These are phyloP conservation scores for Copsychus sechellarum DNA, from an alignment of 2,113 vertebrate genomes.

Conservation along the genomic window DNA sequence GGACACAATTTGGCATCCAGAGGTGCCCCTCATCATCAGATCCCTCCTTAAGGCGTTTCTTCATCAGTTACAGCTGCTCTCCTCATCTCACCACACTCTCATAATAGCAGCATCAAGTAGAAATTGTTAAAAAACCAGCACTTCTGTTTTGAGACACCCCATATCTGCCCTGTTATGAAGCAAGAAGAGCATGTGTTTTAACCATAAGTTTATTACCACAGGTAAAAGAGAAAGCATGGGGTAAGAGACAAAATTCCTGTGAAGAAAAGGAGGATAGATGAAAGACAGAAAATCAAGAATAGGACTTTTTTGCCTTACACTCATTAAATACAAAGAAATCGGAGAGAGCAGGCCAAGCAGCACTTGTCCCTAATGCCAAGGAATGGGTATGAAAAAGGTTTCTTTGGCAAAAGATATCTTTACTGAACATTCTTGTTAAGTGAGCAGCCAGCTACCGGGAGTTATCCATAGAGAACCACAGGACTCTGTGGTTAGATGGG, in stretches of 20 bases:
- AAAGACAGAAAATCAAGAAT: neutral
- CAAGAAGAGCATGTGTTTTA: neutral
- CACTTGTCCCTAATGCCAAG: neutral
- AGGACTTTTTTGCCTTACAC: neutral
- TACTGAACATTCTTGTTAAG: neutral
- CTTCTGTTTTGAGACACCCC: neutral
- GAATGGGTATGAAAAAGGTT: neutral
- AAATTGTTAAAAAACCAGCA: neutral
- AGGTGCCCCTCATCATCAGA: neutral
- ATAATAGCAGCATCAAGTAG: neutral
- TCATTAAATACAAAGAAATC: neutral
- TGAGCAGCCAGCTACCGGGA: neutral
- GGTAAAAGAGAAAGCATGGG: neutral
- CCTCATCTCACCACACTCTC: neutral
- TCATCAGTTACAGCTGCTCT: neutral
- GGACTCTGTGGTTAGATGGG: neutral
- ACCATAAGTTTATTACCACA: neutral
- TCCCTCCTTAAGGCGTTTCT: neutral
- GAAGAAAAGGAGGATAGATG: neutral
- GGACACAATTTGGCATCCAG: neutral
- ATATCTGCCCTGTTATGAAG: neutral
- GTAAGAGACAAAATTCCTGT: neutral
- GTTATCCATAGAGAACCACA: neutral
- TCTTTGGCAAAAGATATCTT: neutral
- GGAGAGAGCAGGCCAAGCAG: neutral